These are phyloP conservation scores for Drosophila varians DNA, from an alignment of 1,140 invertebrate genomes.

Conservation along the genomic window DNA sequence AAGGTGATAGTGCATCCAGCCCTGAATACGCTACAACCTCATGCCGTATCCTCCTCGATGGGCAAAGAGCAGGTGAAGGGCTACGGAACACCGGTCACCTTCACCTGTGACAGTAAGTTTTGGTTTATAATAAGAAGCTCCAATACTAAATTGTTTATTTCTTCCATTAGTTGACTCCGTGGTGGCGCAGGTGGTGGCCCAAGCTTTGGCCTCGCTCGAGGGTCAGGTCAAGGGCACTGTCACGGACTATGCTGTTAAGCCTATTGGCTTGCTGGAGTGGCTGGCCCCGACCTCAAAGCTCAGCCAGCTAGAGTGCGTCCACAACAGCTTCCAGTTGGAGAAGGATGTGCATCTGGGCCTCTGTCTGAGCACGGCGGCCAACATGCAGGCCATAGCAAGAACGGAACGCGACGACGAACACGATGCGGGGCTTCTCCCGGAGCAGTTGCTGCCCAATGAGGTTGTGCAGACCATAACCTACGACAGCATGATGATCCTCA, in stretches of 20 bases:
- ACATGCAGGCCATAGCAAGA: slow-evolving; percentile 83
- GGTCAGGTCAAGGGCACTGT: slow-evolving; percentile 87
- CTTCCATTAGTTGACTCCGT: slow-evolving; percentile 89
- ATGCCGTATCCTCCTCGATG: slow-evolving; percentile 75
- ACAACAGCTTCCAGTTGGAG: slow-evolving; percentile 96
- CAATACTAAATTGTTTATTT: slow-evolving; percentile 63
- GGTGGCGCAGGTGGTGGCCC: slow-evolving; percentile 93
- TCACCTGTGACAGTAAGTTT: slow-evolving; percentile 93
- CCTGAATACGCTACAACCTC: slow-evolving; percentile 84
- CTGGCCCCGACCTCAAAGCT: slow-evolving; percentile 86
- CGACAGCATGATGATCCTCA: slow-evolving; percentile 90
- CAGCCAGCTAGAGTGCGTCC: slow-evolving; percentile 96
- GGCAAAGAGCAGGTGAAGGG: slow-evolving; percentile 82
- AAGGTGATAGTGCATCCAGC: slow-evolving; percentile 92
- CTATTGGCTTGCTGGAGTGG: slow-evolving; percentile 82
- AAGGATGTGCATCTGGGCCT: slow-evolving; percentile 93
- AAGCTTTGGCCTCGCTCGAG: slow-evolving; percentile 92
- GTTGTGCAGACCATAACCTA: slow-evolving; percentile 87
- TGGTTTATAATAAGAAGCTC: neutral
- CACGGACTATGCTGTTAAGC: slow-evolving; percentile 87
- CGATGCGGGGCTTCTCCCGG: slow-evolving; percentile 88
- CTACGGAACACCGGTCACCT: slow-evolving; percentile 88
- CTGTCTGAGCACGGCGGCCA: slow-evolving; percentile 87
- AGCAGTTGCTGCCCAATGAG: slow-evolving; percentile 91
- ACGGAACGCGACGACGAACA: slow-evolving; percentile 89